Base-by-base conservation (phyloP, 2,113 vertebrate genomes). In the Montifringilla adamsi region DNA sequence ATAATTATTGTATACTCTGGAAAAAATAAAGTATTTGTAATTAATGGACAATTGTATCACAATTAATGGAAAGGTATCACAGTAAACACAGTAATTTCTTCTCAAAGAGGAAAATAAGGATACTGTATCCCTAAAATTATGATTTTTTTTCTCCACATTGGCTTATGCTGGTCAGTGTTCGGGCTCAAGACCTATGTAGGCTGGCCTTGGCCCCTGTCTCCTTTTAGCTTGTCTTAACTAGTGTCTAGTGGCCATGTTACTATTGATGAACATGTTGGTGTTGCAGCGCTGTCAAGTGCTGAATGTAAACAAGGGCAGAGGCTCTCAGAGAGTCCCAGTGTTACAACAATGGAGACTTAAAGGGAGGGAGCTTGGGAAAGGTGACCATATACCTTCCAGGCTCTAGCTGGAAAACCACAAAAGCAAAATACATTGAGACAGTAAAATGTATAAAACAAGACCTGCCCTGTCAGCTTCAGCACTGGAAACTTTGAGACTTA, bases 281-380 rank as follows among this genome's bases (percentile, higher is more conserved):
- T 4, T 46, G 16, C n/a, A 47, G 7, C 0, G 3, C 30, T 30
- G 10, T 46, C 30, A 23, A 41, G 4, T 31, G 23, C 23, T 52
- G 19, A n/a, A 28, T 28, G 20, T 68, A 30, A 15, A 6, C 8
- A 89, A 64, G 8, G 13, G 18, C 11, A 64, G 35, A 55, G 30
- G 8, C 4, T 56, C 49, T 46, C 7, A 44, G 6, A 50, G 39
- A 39, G 6, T 55, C 14, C 14, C 27, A 41, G 2, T n/a, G 24
- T 39, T 24, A 3, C 11, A 58, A 3, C 11, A 58, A 1, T 15
- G 12, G 70, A 18, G 28, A 4, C 6, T 35, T 26, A 37, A 0
- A 3, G 18, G 1, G 17, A 24, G 13, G 5, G 31, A 49, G 6
- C 21, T 24, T 46, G 24, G 4, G 22, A 35, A 64, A 66, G 7